Conservation (phyloP, 2,888 invertebrate genomes). For the Pimpla rufipes region DNA sequence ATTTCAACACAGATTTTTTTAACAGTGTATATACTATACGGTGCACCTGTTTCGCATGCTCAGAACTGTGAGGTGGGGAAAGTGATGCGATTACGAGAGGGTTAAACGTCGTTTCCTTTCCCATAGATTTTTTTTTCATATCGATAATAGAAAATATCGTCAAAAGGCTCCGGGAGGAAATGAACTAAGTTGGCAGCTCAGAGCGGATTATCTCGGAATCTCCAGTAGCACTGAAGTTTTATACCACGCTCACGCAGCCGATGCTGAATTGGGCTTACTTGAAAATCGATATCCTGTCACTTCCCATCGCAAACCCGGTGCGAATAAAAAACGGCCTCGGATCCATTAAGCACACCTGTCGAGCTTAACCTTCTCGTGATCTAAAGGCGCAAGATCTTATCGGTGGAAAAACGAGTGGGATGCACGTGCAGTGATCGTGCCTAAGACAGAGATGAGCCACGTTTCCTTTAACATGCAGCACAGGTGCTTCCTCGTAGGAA, state of each 20-base stretch:
- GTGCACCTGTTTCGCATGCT: too few relatives aligned
- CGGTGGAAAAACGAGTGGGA: not conserved
- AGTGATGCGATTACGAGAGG: too few relatives aligned
- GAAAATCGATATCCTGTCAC: slow-evolving; percentile 62
- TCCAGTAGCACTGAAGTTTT: slow-evolving; percentile 37
- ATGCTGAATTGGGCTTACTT: slow-evolving; percentile 45
- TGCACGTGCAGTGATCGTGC: not conserved
- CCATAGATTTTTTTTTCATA: too few relatives aligned
- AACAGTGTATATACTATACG: too few relatives aligned
- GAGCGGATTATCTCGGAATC: slow-evolving; percentile 60
- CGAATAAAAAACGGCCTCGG: slow-evolving; percentile 12
- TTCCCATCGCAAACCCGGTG: slow-evolving; percentile 39
- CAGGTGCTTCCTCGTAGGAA: too few relatives aligned
- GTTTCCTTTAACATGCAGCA: not conserved
- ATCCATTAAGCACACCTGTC: slow-evolving; percentile 43
- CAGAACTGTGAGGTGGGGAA: too few relatives aligned
- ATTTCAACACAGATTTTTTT: too few relatives aligned
- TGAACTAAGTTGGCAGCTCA: slow-evolving; percentile 65
- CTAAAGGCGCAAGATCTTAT: not conserved
- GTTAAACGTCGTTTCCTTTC: too few relatives aligned
- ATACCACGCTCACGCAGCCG: slow-evolving; percentile 40
- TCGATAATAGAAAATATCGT: too few relatives aligned
- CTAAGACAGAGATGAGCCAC: not conserved
- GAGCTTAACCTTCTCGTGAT: not conserved
- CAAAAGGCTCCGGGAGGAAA: too few relatives aligned